These are phyloP conservation scores for Anhinga rufa DNA, from an alignment of 2,113 vertebrate species.

Conservation along the genomic window DNA sequence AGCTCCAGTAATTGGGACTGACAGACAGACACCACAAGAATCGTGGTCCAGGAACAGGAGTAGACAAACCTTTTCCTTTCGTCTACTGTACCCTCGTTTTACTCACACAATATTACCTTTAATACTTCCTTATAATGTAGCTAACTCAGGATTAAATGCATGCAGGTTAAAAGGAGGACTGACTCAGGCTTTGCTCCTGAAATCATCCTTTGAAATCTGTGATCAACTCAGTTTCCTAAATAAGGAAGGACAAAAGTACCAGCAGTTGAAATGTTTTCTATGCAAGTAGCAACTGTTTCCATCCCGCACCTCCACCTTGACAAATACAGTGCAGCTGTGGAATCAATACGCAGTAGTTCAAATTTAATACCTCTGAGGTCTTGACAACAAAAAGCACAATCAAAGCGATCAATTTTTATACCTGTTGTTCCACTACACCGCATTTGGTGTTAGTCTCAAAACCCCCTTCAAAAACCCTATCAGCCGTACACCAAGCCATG, in stretches of 20 bases:
- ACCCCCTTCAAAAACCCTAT: neutral
- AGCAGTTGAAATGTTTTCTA: neutral
- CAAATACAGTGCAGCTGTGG: neutral
- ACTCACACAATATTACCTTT: neutral
- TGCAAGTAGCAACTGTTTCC: neutral
- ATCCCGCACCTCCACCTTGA: neutral
- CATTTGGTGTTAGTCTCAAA: neutral
- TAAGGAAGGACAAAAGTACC: neutral
- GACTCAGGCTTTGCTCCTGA: neutral
- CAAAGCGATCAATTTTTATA: slow-evolving; percentile 45
- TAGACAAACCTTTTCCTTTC: neutral
- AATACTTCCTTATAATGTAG: neutral
- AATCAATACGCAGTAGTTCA: slow-evolving; percentile 14
- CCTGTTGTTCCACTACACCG: neutral
- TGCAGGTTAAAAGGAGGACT: neutral
- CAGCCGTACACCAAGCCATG: neutral
- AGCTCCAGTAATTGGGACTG: neutral
- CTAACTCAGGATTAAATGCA: neutral
- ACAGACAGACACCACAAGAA: neutral
- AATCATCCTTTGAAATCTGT: neutral
- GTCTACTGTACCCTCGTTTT: neutral
- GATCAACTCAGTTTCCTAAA: neutral
- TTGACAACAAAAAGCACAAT: slow-evolving; percentile 7
- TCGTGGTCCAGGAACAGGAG: neutral
- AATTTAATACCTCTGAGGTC: neutral